Conservation (phyloP, 2,113 vertebrate genomes). For the Entelurus aequoreus region DNA sequence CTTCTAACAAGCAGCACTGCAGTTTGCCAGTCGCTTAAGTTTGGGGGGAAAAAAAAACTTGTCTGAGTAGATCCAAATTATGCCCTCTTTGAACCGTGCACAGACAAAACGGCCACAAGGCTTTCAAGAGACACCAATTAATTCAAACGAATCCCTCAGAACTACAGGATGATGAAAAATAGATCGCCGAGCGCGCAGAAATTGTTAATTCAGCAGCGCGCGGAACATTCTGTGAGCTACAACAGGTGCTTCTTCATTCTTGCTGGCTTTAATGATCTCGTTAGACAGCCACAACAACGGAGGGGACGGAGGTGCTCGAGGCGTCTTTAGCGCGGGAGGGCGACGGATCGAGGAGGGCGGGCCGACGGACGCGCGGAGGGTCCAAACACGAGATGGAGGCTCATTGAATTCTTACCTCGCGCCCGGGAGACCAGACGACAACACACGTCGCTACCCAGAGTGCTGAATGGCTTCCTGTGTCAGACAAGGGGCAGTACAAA, state of each 20-base stretch:
- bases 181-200: conserved; percentile 30
- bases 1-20: conserved; percentile 11
- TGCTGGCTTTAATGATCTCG: conserved; percentile 64
- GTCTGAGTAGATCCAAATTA: conserved; percentile 3
- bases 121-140: conserved; percentile 36
- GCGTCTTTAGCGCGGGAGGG: conserved; percentile 32
- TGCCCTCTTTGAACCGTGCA: background rate
- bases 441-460: conserved; percentile 54
- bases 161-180: conserved; percentile 46
- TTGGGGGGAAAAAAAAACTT: background rate
- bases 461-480: conserved; percentile 48
- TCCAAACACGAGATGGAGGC: conserved; percentile 28
- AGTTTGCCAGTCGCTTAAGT: background rate
- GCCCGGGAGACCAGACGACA: conserved; percentile 17
- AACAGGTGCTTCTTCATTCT: conserved; percentile 69
- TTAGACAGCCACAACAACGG: conserved; percentile 52
- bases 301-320: conserved; percentile 23
- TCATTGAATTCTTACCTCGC: conserved; percentile 49
- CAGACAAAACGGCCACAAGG: conserved; percentile 11
- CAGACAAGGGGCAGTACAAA: conserved; percentile 54
- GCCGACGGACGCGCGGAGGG: conserved; percentile 18
- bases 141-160: conserved; percentile 46
- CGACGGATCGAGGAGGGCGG: conserved; percentile 17
- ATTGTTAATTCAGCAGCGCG: conserved; percentile 51
- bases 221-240: conserved; percentile 25